phyloP scores from a whole-genome alignment of 1,140 invertebrate genomes.

The Adoxophyes honmai region DNA sequence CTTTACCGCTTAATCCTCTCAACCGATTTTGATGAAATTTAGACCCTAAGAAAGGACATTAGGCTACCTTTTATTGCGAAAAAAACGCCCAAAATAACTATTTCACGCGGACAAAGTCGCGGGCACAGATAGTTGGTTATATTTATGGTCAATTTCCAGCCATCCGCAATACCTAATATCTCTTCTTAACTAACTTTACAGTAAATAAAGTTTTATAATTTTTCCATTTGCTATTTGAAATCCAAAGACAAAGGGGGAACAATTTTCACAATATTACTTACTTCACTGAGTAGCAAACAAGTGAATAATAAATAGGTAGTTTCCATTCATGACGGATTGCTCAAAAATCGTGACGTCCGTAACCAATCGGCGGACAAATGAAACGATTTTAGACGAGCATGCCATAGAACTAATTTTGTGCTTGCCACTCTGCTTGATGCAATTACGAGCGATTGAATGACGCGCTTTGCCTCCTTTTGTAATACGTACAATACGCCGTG shows the following conservation, averaged over 20 bases:
- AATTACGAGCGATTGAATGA: background rate
- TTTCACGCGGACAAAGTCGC: no score
- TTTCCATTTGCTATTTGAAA: no score
- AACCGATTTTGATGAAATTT: no score
- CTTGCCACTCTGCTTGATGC: background rate
- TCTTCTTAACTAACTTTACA: no score
- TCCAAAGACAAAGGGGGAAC: background rate
- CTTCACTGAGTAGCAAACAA: background rate
- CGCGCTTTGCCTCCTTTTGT: slow-evolving; percentile 22
- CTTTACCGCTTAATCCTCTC: no score
- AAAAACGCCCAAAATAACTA: no score
- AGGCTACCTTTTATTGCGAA: no score
- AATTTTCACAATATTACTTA: background rate
- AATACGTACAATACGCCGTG: slow-evolving; percentile 10
- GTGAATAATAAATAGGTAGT: slow-evolving; percentile 1
- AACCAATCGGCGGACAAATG: slow-evolving; percentile 5
- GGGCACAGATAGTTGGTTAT: no score
- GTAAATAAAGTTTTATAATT: no score
- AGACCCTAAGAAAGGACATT: no score
- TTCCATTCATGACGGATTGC: slow-evolving; percentile 1
- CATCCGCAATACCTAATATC: no score
- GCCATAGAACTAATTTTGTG: slow-evolving; percentile 6
- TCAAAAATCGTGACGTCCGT: slow-evolving; percentile 7
- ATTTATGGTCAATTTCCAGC: no score
- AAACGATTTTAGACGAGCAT: background rate